These are phyloP conservation scores for Bubo blakistoni DNA, from an alignment of 2,113 vertebrate species.

Conservation along the genomic window DNA sequence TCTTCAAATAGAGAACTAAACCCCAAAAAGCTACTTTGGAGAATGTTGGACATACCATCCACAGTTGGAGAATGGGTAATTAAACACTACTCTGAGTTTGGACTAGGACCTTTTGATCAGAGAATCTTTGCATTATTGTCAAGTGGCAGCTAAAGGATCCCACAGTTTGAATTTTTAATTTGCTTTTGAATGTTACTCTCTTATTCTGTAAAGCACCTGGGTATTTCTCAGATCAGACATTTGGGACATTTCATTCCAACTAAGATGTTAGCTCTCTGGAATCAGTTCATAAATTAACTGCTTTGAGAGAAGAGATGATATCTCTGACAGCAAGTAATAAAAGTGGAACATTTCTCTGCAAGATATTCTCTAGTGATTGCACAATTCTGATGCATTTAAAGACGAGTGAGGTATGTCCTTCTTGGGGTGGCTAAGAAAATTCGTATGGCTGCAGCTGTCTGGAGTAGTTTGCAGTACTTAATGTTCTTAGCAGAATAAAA, in stretches of 20 bases:
- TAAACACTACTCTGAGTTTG: not conserved
- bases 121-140: not conserved
- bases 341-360: not conserved
- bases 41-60: not conserved
- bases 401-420: not conserved
- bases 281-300: not conserved
- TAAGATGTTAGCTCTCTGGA: not conserved
- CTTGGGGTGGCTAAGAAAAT: not conserved
- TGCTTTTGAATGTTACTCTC: not conserved
- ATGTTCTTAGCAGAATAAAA: constrained; percentile 1
- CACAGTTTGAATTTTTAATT: not conserved
- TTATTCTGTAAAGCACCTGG: not conserved
- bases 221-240: not conserved
- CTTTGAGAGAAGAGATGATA: not conserved
- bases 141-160: not conserved
- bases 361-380: not conserved
- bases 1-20: not conserved
- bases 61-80: not conserved
- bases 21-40: not conserved
- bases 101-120: not conserved
- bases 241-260: not conserved
- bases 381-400: not conserved
- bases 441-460: not conserved
- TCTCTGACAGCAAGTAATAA: not conserved
- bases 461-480: not conserved